phyloP scores from a whole-genome alignment of 1,140 invertebrate genomes.

The Linepithema humile region DNA sequence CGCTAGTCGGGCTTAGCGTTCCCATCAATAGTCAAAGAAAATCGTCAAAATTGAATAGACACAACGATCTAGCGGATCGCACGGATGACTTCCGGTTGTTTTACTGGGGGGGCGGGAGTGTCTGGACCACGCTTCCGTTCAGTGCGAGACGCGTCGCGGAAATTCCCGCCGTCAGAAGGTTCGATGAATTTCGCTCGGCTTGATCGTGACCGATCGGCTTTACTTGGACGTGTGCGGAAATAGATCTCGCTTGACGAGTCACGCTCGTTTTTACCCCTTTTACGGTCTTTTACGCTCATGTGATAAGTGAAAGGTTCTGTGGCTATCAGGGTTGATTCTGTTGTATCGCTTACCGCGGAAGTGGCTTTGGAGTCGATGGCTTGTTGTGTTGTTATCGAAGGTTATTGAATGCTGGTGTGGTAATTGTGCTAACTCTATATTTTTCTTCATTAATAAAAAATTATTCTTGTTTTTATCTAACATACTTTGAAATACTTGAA shows the following conservation, averaged over 20 bases:
- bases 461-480: no score
- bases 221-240: neutral
- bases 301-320: slow-evolving; percentile 22
- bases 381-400: neutral
- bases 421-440: neutral
- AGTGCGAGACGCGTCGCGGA: neutral
- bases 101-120: neutral
- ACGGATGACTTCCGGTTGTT: slow-evolving; percentile 10
- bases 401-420: neutral
- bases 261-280: slow-evolving; percentile 1
- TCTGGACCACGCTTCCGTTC: neutral
- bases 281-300: neutral
- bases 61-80: neutral
- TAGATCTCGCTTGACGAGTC: neutral
- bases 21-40: slow-evolving; percentile 3
- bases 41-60: slow-evolving; percentile 33
- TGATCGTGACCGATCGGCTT: slow-evolving; percentile 8
- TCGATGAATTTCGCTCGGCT: neutral
- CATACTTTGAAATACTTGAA: no score
- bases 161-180: slow-evolving; percentile 15
- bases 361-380: neutral
- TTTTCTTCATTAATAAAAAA: neutral
- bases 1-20: slow-evolving; percentile 54
- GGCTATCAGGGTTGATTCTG: slow-evolving; percentile 13
- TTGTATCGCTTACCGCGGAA: slow-evolving; percentile 2